Percentiles rank a stretch among this genome's conserved stretches.
These are phyloP conservation scores for Tetramorium parvispinum DNA, from an alignment of 1,140 invertebrate genomes.

Conservation along the genomic window DNA sequence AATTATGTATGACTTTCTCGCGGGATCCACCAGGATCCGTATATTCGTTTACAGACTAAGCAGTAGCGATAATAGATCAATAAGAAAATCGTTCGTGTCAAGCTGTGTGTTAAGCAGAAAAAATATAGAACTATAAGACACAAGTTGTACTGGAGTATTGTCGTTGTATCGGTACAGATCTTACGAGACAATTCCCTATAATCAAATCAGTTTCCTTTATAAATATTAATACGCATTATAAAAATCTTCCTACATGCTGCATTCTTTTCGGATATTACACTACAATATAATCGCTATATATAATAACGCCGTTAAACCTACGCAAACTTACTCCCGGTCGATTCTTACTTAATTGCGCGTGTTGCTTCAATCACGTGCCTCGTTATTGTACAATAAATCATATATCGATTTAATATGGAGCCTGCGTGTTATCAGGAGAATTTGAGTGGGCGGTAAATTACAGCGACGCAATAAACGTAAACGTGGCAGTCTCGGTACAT, in stretches of 20 bases:
- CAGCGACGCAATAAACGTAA: slow-evolving; percentile 16
- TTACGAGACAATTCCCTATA: slow-evolving; percentile 45
- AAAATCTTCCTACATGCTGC: slow-evolving; percentile 47
- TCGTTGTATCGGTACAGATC: slow-evolving; percentile 59
- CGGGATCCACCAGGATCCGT: slow-evolving; percentile 7
- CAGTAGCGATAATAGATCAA: slow-evolving; percentile 28
- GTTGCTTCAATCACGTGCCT: background rate
- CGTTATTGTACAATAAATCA: slow-evolving; percentile 61
- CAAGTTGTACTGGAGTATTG: slow-evolving; percentile 60
- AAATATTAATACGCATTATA: slow-evolving; percentile 52
- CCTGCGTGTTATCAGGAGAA: slow-evolving; percentile 54
- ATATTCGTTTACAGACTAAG: slow-evolving; percentile 37
- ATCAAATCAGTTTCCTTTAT: slow-evolving; percentile 52
- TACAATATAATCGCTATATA: slow-evolving; percentile 46
- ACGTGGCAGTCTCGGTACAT: background rate
- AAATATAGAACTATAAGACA: slow-evolving; percentile 59
- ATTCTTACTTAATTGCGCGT: background rate
- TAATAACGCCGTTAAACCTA: slow-evolving; percentile 41
- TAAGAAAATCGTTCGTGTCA: slow-evolving; percentile 38
- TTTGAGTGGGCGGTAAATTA: slow-evolving; percentile 1
- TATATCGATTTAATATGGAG: slow-evolving; percentile 71
- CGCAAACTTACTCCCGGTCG: background rate
- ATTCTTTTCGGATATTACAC: slow-evolving; percentile 12
- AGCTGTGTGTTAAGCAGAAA: slow-evolving; percentile 50
- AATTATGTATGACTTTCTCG: slow-evolving; percentile 61